Conservation (phyloP, 2,113 vertebrate genomes). For the Hypanus sabinus region DNA sequence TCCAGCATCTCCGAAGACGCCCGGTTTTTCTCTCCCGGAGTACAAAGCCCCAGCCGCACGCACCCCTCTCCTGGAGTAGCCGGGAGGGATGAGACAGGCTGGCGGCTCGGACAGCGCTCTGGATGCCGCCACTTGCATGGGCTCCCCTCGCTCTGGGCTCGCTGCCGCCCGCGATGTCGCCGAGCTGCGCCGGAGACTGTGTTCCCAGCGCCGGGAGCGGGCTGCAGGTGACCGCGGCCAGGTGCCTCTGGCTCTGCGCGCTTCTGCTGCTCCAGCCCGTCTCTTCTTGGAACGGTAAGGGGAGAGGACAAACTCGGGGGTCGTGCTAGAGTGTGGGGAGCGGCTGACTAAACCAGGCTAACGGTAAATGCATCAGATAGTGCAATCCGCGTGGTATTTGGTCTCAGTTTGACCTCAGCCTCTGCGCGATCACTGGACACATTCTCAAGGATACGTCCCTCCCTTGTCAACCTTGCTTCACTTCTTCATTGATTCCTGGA, state of each 20-base stretch:
- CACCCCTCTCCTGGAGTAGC: too few relatives aligned
- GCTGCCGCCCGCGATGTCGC: too few relatives aligned
- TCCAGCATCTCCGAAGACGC: too few relatives aligned
- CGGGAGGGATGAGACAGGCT: too few relatives aligned
- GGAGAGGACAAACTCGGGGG: not conserved
- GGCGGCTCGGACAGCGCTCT: too few relatives aligned
- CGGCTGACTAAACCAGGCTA: not conserved
- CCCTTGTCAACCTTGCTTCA: not conserved
- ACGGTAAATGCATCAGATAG: not conserved
- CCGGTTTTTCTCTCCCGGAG: too few relatives aligned
- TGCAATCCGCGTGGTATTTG: not conserved
- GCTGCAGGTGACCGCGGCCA: not conserved
- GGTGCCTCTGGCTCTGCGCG: not conserved
- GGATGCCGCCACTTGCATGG: too few relatives aligned
- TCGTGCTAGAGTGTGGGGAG: not conserved
- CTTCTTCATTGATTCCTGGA: not conserved
- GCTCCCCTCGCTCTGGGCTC: too few relatives aligned
- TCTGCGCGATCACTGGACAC: not conserved
- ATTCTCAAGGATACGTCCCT: not conserved
- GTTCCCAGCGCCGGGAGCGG: not conserved
- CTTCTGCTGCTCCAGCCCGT: not conserved
- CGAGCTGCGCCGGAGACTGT: too few relatives aligned
- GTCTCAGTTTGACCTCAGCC: not conserved
- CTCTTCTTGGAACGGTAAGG: slow-evolving; percentile 5
- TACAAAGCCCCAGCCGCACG: too few relatives aligned